These are phyloP conservation scores for Drosophila gaucha DNA, from an alignment of 2,888 invertebrate species.

Conservation along the genomic window DNA sequence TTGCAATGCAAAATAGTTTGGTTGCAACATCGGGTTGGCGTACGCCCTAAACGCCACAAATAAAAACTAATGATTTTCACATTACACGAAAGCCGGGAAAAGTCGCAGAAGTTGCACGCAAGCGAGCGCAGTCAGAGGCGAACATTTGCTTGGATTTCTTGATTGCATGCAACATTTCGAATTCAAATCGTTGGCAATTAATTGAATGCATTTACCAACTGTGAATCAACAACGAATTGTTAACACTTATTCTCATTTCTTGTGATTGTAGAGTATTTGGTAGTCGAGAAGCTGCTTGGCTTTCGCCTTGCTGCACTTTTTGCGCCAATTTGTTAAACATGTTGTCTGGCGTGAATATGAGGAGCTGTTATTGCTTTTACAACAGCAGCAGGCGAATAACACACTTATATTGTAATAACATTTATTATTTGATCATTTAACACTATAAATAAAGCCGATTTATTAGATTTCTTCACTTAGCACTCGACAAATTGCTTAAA, in stretches of 20 bases:
- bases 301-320: not conserved
- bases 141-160: slow-evolving; percentile 21
- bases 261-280: slow-evolving; percentile 21
- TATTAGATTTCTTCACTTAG: not conserved
- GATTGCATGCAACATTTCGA: slow-evolving; percentile 33
- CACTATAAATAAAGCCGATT: not conserved
- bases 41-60: slow-evolving; percentile 68
- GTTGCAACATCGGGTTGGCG: slow-evolving; percentile 18
- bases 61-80: slow-evolving; percentile 75
- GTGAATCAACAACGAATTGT: not conserved
- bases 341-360: slow-evolving; percentile 40
- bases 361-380: slow-evolving; percentile 22
- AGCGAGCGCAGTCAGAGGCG: slow-evolving; percentile 19
- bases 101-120: slow-evolving; percentile 40
- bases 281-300: slow-evolving; percentile 3
- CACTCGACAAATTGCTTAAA: not conserved
- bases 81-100: slow-evolving; percentile 40
- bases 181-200: slow-evolving; percentile 28
- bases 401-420: not conserved
- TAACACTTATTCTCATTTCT: not conserved
- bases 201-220: slow-evolving; percentile 12
- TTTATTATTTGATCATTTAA: not conserved
- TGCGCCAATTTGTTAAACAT: slow-evolving; percentile 11
- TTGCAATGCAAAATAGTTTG: slow-evolving; percentile 53
- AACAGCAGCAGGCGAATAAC: not conserved